Conservation (phyloP, 2,113 vertebrate species). For the Amblyornis subalaris region DNA sequence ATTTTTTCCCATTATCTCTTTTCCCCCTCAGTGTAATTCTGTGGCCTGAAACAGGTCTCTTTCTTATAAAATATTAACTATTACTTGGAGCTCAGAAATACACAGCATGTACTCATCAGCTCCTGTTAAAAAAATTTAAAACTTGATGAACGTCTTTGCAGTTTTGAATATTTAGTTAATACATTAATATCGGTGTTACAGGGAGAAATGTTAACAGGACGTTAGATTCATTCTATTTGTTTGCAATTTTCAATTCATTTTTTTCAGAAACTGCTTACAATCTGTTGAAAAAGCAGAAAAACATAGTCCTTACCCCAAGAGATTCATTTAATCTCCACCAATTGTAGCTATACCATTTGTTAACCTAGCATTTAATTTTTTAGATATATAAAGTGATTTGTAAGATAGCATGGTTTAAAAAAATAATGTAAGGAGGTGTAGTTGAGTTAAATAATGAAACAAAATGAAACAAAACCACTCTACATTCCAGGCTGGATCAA, state of each 20-base stretch:
- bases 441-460: not conserved
- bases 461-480: not conserved
- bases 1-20: not conserved
- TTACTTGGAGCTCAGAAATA: not conserved
- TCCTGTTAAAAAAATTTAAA: not conserved
- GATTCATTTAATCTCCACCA: not conserved
- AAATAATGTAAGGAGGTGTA: not conserved
- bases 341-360: not conserved
- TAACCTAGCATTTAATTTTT: not conserved
- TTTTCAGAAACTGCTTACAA: not conserved
- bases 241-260: not conserved
- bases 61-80: not conserved
- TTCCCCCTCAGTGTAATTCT: not conserved
- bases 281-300: not conserved
- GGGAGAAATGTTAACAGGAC: not conserved
- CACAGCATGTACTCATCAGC: not conserved
- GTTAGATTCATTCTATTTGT: not conserved
- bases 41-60: not conserved
- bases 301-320: not conserved
- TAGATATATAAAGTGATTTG: not conserved
- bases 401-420: not conserved
- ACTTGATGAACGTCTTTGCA: not conserved
- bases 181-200: not conserved
- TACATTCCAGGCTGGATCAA: not conserved
- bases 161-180: not conserved